phyloP scores from a whole-genome alignment of 2,113 vertebrate species.

The Thunnus maccoyii region DNA sequence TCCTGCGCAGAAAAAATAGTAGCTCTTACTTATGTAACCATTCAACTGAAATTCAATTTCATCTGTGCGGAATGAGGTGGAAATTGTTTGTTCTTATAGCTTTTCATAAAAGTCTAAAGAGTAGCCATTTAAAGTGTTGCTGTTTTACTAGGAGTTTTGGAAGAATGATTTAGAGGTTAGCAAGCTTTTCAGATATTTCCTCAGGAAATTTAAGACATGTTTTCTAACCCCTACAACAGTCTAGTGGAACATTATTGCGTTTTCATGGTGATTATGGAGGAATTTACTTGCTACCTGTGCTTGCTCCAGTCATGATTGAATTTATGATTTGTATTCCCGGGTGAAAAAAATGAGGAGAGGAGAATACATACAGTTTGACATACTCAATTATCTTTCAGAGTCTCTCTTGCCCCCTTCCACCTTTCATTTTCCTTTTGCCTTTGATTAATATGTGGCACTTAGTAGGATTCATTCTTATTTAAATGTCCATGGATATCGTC shows the following conservation, averaged over 20 bases:
- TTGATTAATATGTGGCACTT: conserved; percentile 74
- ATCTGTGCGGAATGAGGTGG: conserved; percentile 26
- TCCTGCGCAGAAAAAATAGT: conserved; percentile 52
- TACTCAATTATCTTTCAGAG: conserved; percentile 56
- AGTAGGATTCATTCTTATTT: conserved; percentile 63
- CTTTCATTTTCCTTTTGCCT: conserved; percentile 58
- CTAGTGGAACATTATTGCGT: conserved; percentile 45
- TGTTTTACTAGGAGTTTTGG: conserved; percentile 32
- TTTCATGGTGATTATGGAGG: conserved; percentile 62
- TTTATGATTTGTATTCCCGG: conserved; percentile 36
- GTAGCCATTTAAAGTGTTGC: conserved; percentile 30
- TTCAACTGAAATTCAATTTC: conserved; percentile 36
- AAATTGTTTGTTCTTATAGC: conserved; percentile 30
- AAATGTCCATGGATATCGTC: conserved; percentile 51
- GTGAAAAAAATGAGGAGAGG: conserved; percentile 50
- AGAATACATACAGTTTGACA: conserved; percentile 59
- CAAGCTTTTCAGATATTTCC: conserved; percentile 53
- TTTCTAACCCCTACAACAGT: conserved; percentile 55
- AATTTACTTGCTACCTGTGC: conserved; percentile 63
- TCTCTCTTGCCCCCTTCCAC: conserved; percentile 50
- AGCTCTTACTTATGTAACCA: conserved; percentile 15
- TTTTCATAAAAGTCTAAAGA: conserved; percentile 50
- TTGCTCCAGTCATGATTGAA: conserved; percentile 58
- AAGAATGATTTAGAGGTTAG: conserved; percentile 53
- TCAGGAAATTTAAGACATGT: conserved; percentile 49